Base-by-base conservation (phyloP, 2,113 vertebrate species). In the Anarhynchus alexandrinus region DNA sequence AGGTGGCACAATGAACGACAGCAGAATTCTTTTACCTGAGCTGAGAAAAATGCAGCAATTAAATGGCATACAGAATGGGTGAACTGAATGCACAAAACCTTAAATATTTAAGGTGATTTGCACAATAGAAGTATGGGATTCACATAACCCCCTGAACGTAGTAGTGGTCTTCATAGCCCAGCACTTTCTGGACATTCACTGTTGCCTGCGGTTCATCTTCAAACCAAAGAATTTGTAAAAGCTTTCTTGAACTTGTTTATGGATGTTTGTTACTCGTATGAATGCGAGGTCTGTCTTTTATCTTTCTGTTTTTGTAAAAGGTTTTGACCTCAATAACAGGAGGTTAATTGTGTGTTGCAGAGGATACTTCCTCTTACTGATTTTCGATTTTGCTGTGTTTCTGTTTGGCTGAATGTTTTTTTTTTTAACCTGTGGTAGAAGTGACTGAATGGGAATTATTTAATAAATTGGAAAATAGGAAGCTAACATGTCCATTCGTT, bases 401-500 rank as follows among this genome's bases (percentile, higher is more conserved):
- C 36, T 3, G 4, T 30, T 71, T 64, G 26, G 55, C 43, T 73
- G 38, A 36, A 4, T 42, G 5, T 2, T 15, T 42, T 42, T 38
- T 32, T 59, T 51, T 55, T 19, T 32, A 22, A 19, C 14, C 58
- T 47, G 9, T 47, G n/a, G 30, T 42, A 23, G 36, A 55, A 71
- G 47, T 20, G 21, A 13, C 29, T 62, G 17, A 42, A 10, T 5
- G 27, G 54, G 70, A 88, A 5, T 34, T 20, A 5, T 16, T 40
- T 5, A 36, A 42, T 36, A 40, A 29, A 36, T 8, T 14, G 42
- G 32, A 40, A 73, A 66, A 19, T 2, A 19, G 86, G 65, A 40
- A 27, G 29, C 19, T 4, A 14, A 32, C 1, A 0, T 40, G 47
- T 45, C 23, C 1, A 2, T 23, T 23, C 5, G 1, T 15, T 21